Evolutionary conservation across 2,113 vertebrate genomes (phyloP).

Genomic region (Empidonax traillii): DNA sequence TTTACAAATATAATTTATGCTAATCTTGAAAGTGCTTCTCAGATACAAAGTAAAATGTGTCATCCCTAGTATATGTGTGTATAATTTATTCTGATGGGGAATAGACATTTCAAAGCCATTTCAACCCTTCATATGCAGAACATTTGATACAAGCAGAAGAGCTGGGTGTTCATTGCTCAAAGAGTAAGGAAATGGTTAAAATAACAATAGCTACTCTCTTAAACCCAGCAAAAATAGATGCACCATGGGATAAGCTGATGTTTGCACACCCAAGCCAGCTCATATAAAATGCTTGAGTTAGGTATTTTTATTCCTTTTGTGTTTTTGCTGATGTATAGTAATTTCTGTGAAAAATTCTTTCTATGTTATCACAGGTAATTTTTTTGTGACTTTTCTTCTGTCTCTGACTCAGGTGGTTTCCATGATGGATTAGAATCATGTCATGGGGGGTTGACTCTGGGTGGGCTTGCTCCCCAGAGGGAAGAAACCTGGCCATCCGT

Average conservation of each 20-base stretch:
- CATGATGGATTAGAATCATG: neutral
- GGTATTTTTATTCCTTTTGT: neutral
- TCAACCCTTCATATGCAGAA: constrained; percentile 40
- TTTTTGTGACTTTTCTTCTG: neutral
- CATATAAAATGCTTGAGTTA: neutral
- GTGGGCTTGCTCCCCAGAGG: neutral
- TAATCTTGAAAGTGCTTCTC: constrained; percentile 75
- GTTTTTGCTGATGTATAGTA: neutral
- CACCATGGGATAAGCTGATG: neutral
- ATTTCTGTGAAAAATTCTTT: neutral
- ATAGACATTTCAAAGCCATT: constrained; percentile 65
- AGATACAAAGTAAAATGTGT: constrained; percentile 70
- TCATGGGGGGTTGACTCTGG: neutral
- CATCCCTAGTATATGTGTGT: constrained; percentile 60
- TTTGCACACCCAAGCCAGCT: neutral
- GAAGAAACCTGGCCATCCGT: neutral
- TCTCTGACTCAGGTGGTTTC: neutral
- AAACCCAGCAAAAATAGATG: neutral
- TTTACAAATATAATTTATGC: constrained; percentile 75
- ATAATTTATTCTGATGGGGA: constrained; percentile 68
- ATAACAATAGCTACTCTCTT: neutral
- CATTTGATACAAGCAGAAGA: neutral
- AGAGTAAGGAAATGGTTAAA: constrained; percentile 23
- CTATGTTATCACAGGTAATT: neutral
- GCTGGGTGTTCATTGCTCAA: neutral